These are phyloP conservation scores for Chinchilla lanigera DNA, from an alignment of 2,113 vertebrate species.

Conservation along the genomic window DNA sequence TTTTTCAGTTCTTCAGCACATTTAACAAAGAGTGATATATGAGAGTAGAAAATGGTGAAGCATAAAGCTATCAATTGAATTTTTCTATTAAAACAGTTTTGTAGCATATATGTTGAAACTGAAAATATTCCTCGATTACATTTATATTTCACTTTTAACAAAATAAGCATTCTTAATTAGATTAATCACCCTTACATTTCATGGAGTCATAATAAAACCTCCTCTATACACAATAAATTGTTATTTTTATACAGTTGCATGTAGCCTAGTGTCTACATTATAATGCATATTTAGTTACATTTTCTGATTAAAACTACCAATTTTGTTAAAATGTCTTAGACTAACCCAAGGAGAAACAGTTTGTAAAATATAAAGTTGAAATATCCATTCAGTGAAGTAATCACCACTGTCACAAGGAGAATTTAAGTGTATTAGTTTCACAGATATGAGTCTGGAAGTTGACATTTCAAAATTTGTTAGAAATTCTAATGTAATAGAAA, in stretches of 20 bases:
- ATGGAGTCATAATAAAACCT: neutral
- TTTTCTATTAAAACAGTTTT: neutral
- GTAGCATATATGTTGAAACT: neutral
- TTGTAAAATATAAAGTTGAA: neutral
- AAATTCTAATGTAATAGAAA: constrained; percentile 41
- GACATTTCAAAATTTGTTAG: constrained; percentile 42
- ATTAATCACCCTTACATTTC: constrained; percentile 1
- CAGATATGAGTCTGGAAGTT: neutral
- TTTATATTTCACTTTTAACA: neutral
- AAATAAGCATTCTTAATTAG: neutral
- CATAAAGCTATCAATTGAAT: neutral
- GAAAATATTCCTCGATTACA: neutral
- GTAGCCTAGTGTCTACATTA: neutral
- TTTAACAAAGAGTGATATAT: neutral
- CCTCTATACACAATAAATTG: neutral
- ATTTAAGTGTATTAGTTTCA: neutral
- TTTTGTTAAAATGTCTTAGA: neutral
- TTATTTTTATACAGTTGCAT: constrained; percentile 3
- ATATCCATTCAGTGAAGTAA: neutral
- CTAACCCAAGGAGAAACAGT: neutral
- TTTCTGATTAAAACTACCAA: neutral
- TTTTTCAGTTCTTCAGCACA: neutral
- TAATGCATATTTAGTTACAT: neutral
- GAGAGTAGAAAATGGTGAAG: neutral
- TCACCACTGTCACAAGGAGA: neutral